Base-by-base conservation (phyloP, 2,888 invertebrate species). In the Bombylius major region DNA sequence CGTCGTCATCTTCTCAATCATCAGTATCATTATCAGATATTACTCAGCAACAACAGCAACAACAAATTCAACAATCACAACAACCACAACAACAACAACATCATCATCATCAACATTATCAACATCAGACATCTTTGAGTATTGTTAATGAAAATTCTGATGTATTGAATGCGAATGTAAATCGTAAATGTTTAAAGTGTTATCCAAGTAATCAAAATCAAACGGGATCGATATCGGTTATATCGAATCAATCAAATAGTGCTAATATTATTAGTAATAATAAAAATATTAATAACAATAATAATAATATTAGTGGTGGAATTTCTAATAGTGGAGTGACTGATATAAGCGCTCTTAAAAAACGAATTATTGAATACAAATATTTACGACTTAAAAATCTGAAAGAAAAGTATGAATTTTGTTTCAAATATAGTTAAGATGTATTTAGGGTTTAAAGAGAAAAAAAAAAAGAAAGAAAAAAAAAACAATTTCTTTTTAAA, bases 361-460 rank as follows among this genome's bases (percentile, higher is more conserved):
- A 83, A 65, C 81, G 83, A 62, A 79, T 86, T 59, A 79, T 85
- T 69, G 87, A 88, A 69, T 80, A 84, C 69, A 82, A 85, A 69
- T 80, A 83, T 72, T 79, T 80, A 64, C 79, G 82, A 42, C 80
- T 87, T 73, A 82, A 82, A 67, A 77, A 78, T 61, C 77, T 87
- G 62, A 81, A 84, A 58, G 87, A 87, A 64, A 82, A 79, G 77
- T 80, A 66, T 59, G 60, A 34, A 44, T 45, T 45, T 23, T 23
- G 23, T 23, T 23, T 23, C 23, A 23, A 23, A 23, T 23, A 23
- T 23, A 23, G 23, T 23, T 23, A 23, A 23, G 23, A 23, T 23
- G 23, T 23, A 23, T 23, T 23, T 23, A 23, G 23, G 23, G 3
- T 23, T 23, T 23, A 23, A 23, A 23, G 23, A 23, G 23, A 23